Evolutionary conservation across 2,113 vertebrate genomes (phyloP), one percentile per base, ranked within the genome.

Genomic region (Lichenostomus cassidix): DNA sequence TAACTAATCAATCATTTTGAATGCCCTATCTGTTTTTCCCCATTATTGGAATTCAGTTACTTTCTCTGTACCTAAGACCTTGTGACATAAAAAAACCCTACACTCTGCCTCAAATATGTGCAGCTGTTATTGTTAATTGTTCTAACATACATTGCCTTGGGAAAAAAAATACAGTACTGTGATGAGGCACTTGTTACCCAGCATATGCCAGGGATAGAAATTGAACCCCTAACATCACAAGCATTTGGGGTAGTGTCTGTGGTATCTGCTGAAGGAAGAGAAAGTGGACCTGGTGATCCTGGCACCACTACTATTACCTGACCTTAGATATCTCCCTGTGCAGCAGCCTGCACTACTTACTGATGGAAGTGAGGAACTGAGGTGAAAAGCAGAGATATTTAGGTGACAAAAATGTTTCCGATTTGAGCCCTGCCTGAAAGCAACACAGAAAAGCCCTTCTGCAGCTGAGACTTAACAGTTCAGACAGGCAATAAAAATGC

Each of bases 1-100:
- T 63, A 92, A 80, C 9, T 55, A 79, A 82, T 75, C 59, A 29
- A 76, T 73, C 22, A 53, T 83, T 92, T 79, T 87, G 62, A 91
- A 83, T 52, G 39, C 17, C 14, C n/a, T n/a, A n/a, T n/a, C n/a
- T 67, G 35, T 47, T 91, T 62, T 33, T 6, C 33, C 37, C 23
- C 17, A 31, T 12, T 31, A 67, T 8, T 74, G 31, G 28, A 71
- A 92, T 87, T 83, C 44, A 55, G 25, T 53, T 83, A 62, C 21
- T 85, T 95, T 42, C 71, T 46, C 76, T 80, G 33, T 55, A 73
- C 33, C 23, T 73, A 65, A 63, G 50, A 70, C 42, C 47, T 77
- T 31, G 10, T 53, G 63, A 46, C 42, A 35, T 78, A 42, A 77
- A 91, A 91, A 89, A 55, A 42, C 74, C 21, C 56, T 86, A 67